Percentiles rank a stretch among this genome's conserved stretches.
These are phyloP conservation scores for Drosophila sp. DNA, from an alignment of 1,140 invertebrate species.

Conservation along the genomic window DNA sequence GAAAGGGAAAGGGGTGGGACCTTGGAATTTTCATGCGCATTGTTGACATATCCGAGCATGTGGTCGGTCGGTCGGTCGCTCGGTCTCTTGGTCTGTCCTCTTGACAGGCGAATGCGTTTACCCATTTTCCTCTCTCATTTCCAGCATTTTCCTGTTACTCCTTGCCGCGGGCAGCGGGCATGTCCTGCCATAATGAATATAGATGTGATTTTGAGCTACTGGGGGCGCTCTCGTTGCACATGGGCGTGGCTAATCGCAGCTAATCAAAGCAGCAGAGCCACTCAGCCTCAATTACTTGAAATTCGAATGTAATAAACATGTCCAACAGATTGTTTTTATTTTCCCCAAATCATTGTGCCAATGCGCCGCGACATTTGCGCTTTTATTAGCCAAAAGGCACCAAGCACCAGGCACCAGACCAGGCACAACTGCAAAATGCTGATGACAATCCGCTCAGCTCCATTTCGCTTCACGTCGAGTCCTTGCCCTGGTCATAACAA, in stretches of 20 bases:
- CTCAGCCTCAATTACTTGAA: constrained; percentile 68
- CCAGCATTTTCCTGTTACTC: constrained; percentile 46
- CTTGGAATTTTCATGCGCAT: constrained; percentile 79
- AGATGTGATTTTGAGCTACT: constrained; percentile 61
- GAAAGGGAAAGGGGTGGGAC: constrained; percentile 47
- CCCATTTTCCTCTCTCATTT: constrained; percentile 12
- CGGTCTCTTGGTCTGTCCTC: constrained; percentile 22
- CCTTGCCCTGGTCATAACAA: constrained; percentile 74
- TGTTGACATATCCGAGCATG: constrained; percentile 81
- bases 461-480: constrained; percentile 15
- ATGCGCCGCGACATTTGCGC: constrained; percentile 51
- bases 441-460: constrained; percentile 38
- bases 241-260: constrained; percentile 81
- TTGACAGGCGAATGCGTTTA: constrained; percentile 14
- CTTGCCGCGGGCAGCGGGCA: constrained; percentile 13
- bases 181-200: constrained; percentile 78
- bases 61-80: constrained; percentile 50
- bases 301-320: constrained; percentile 79
- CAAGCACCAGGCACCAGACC: background rate
- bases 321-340: constrained; percentile 76
- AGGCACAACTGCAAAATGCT: constrained; percentile 35
- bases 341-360: constrained; percentile 54
- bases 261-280: constrained; percentile 72
- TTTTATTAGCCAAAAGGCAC: constrained; percentile 45
- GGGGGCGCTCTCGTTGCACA: constrained; percentile 19